Conservation (phyloP, 2,888 invertebrate species). For the Agonopterix alstromeriana region DNA sequence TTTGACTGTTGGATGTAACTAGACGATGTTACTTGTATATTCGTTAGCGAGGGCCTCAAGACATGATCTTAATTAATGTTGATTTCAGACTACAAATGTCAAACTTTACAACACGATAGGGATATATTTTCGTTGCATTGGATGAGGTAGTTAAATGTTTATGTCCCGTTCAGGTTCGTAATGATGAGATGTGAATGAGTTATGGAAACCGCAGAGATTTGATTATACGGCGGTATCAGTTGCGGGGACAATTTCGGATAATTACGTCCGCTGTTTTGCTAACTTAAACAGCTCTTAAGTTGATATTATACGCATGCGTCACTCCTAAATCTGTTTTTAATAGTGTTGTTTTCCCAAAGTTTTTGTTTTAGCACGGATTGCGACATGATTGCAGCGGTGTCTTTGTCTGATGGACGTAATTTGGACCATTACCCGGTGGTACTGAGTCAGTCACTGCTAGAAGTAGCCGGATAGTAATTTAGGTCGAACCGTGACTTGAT, state of each 20-base stretch:
- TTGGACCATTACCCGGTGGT: constrained; percentile 44
- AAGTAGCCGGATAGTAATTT: constrained; percentile 51
- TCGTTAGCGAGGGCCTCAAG: constrained; percentile 1
- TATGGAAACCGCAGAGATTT: constrained; percentile 15
- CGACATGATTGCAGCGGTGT: constrained; percentile 49
- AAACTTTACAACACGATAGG: no score
- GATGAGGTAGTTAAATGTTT: not conserved
- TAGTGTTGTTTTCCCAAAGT: constrained; percentile 48
- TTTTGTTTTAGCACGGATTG: constrained; percentile 47
- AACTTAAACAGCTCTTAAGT: constrained; percentile 28
- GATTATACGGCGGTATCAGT: constrained; percentile 16
- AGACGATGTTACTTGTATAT: constrained; percentile 5
- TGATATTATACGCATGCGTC: constrained; percentile 40
- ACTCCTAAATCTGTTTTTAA: constrained; percentile 68
- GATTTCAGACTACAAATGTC: not conserved
- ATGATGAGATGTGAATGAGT: constrained; percentile 9
- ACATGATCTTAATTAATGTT: not conserved
- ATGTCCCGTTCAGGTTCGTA: not conserved
- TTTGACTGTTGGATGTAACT: constrained; percentile 8
- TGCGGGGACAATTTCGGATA: constrained; percentile 29
- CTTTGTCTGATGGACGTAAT: constrained; percentile 55
- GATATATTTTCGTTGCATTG: no score
- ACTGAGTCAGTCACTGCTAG: constrained; percentile 42
- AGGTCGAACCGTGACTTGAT: constrained; percentile 67
- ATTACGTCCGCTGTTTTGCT: constrained; percentile 36